A percentile compares a stretch with the other conserved stretches of the same genome.
Conservation (phyloP, 2,113 vertebrate species). For the Ictalurus punctatus region DNA sequence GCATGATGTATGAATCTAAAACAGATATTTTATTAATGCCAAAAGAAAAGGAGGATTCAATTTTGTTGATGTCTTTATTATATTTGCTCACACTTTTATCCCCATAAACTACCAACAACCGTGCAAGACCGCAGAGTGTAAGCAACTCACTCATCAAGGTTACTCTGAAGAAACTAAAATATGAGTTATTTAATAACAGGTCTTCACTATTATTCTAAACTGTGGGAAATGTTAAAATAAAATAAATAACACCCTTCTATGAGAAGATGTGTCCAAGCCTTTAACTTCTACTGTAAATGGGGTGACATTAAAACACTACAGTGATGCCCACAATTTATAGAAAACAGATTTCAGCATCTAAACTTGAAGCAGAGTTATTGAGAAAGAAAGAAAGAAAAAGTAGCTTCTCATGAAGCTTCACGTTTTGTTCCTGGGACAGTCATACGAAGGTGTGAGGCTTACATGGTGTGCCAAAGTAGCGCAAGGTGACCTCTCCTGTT, state of each 20-base stretch:
- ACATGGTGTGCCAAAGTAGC: conserved; percentile 93
- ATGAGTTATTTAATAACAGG: not conserved
- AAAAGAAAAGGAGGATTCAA: no score
- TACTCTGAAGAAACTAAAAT: not conserved
- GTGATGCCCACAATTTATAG: conserved; percentile 13
- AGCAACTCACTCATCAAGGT: not conserved
- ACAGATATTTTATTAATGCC: no score
- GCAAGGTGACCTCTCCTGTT: conserved; percentile 91
- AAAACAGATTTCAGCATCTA: conserved; percentile 45
- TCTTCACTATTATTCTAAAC: not conserved
- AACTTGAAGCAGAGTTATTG: not conserved
- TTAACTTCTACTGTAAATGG: not conserved
- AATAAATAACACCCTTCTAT: not conserved
- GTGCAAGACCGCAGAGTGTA: not conserved
- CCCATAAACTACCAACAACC: no score
- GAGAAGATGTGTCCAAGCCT: not conserved
- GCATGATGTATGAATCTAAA: no score
- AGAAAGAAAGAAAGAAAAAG: not conserved
- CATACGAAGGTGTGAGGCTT: conserved; percentile 40
- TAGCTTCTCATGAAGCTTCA: not conserved
- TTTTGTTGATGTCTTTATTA: no score
- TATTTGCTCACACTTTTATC: no score
- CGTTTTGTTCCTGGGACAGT: not conserved
- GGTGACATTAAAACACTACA: not conserved
- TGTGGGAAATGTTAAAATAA: not conserved